These are phyloP conservation scores for Phrynosoma platyrhinos DNA, from an alignment of 2,113 vertebrate species.

Conservation along the genomic window DNA sequence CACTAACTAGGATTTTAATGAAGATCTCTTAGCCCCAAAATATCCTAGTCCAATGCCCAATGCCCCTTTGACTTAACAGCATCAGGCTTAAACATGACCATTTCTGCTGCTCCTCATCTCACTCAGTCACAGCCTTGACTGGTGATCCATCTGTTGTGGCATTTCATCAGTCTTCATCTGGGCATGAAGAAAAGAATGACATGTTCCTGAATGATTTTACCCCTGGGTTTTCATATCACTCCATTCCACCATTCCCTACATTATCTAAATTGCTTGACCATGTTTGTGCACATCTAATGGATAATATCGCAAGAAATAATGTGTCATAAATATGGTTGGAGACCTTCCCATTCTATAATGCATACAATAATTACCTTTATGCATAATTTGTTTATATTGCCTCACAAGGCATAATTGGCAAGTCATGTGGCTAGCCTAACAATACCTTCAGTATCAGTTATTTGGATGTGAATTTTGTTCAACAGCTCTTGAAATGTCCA, in stretches of 20 bases:
- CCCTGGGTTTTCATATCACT: constrained; percentile 36
- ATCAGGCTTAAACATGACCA: background rate
- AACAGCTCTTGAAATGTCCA: constrained; percentile 31
- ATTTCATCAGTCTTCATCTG: constrained; percentile 65
- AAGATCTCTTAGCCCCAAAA: background rate
- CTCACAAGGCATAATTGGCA: background rate
- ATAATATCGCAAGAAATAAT: constrained; percentile 65
- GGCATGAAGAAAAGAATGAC: constrained; percentile 54
- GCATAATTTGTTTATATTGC: constrained; percentile 56
- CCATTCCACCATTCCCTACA: constrained; percentile 48
- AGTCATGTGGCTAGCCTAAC: background rate
- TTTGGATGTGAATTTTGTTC: constrained; percentile 9
- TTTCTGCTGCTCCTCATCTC: background rate
- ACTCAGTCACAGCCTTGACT: background rate
- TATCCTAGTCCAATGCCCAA: no score
- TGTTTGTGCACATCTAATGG: constrained; percentile 73
- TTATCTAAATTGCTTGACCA: constrained; percentile 71
- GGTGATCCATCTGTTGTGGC: constrained; percentile 56
- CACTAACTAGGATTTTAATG: background rate
- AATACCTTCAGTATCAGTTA: constrained; percentile 32
- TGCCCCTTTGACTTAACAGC: background rate
- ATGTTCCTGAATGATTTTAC: constrained; percentile 66
- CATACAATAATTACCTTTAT: constrained; percentile 60
- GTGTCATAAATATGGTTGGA: constrained; percentile 66
- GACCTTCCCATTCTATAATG: constrained; percentile 40